A percentile compares a stretch with the other conserved stretches of the same genome.
phyloP scores from a whole-genome alignment of 2,888 invertebrate genomes.

The Acronicta leporina region DNA sequence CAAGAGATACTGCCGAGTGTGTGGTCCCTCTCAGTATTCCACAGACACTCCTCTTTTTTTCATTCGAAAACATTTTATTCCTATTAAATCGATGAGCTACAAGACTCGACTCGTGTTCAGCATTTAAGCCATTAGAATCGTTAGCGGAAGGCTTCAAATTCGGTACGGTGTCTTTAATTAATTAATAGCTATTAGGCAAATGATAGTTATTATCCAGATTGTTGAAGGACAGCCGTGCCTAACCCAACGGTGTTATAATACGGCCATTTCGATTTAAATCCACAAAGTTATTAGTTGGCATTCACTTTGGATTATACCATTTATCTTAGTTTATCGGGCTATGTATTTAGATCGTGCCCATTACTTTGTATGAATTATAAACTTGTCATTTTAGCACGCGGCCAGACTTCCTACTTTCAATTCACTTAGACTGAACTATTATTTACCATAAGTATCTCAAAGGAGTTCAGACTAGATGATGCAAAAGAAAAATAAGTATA shows the following conservation, averaged over 20 bases:
- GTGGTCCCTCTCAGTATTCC: constrained; percentile 81
- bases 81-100: constrained; percentile 79
- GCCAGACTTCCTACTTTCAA: constrained; percentile 8
- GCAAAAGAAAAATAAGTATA: constrained; percentile 39
- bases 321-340: constrained; percentile 30
- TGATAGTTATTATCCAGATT: constrained; percentile 74
- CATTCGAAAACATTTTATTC: constrained; percentile 72
- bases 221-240: constrained; percentile 61
- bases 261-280: constrained; percentile 43
- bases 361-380: constrained; percentile 26
- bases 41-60: constrained; percentile 69
- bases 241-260: constrained; percentile 59
- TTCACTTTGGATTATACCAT: constrained; percentile 25
- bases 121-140: constrained; percentile 78
- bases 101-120: constrained; percentile 74
- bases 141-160: constrained; percentile 78
- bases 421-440: not conserved
- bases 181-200: constrained; percentile 81
- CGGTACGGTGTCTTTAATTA: constrained; percentile 78
- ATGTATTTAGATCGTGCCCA: constrained; percentile 21
- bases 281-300: constrained; percentile 48
- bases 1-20: constrained; percentile 78
- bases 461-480: constrained; percentile 20
- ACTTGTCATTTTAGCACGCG: constrained; percentile 26
- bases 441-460: constrained; percentile 13